A percentile compares a stretch with the other conserved stretches of the same genome.
These are phyloP conservation scores for Noctua janthe DNA, from an alignment of 2,888 invertebrate species.

Conservation along the genomic window DNA sequence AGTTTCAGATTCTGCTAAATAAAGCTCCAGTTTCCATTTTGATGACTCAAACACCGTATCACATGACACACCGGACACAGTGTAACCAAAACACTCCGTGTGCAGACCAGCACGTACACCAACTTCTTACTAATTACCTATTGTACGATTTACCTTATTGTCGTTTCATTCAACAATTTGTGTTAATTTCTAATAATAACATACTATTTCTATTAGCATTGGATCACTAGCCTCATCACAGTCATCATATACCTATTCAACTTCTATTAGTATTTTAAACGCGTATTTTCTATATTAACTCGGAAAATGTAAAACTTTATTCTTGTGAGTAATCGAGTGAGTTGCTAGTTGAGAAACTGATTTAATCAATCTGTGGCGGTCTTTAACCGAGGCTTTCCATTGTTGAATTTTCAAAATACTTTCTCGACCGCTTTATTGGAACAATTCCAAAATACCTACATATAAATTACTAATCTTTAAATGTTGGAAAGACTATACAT, in stretches of 20 bases:
- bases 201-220: conserved; percentile 27
- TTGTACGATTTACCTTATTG: conserved; percentile 58
- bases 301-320: conserved; percentile 5
- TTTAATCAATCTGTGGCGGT: conserved; percentile 2
- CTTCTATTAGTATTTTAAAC: conserved; percentile 12
- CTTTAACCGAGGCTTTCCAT: conserved; percentile 12
- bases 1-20: conserved; percentile 61
- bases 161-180: conserved; percentile 51
- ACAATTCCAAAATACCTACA: conserved; percentile 4
- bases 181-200: conserved; percentile 33
- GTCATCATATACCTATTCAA: conserved; percentile 26
- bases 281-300: conserved; percentile 3
- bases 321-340: not conserved
- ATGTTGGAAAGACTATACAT: conserved; percentile 23
- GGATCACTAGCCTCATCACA: conserved; percentile 17
- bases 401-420: not conserved
- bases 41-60: conserved; percentile 72
- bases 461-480: not conserved
- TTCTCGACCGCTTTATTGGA: not conserved
- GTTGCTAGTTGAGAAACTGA: not conserved
- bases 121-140: conserved; percentile 54
- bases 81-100: conserved; percentile 76
- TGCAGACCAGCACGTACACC: conserved; percentile 77
- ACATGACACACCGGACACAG: conserved; percentile 77
- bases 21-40: conserved; percentile 72